Evolutionary conservation across 2,113 vertebrate genomes (phyloP).

Genomic region (Crotalus tigris): DNA sequence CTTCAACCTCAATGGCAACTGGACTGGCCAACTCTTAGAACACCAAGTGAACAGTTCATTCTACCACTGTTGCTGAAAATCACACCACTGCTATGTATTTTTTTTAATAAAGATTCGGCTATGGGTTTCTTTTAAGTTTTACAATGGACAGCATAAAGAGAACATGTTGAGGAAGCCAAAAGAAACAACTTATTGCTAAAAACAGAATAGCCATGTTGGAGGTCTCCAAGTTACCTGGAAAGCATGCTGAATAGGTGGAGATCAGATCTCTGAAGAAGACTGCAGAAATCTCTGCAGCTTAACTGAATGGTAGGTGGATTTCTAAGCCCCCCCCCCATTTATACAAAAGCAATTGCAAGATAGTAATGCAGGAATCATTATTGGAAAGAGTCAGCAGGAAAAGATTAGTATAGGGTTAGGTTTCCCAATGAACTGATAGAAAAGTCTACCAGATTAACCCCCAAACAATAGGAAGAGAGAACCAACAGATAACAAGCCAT

Average conservation of each 20-base stretch:
- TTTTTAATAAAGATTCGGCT: neutral
- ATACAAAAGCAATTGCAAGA: neutral
- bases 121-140: neutral
- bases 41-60: neutral
- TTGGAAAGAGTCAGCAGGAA: neutral
- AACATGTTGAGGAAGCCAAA: neutral
- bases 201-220: neutral
- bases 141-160: neutral
- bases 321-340: neutral
- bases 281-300: neutral
- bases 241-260: neutral
- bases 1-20: neutral
- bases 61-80: neutral
- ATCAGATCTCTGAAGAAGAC: neutral
- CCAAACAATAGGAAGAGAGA: neutral
- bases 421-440: neutral
- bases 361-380: neutral
- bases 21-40: neutral
- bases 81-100: too few relatives aligned
- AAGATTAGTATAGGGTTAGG: neutral
- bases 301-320: neutral
- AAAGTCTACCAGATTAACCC: neutral
- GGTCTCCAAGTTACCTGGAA: neutral
- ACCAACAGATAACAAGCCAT: neutral
- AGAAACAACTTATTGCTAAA: neutral